Conservation (phyloP, 2,888 invertebrate genomes). For the Heteromyza rotundicornis region DNA sequence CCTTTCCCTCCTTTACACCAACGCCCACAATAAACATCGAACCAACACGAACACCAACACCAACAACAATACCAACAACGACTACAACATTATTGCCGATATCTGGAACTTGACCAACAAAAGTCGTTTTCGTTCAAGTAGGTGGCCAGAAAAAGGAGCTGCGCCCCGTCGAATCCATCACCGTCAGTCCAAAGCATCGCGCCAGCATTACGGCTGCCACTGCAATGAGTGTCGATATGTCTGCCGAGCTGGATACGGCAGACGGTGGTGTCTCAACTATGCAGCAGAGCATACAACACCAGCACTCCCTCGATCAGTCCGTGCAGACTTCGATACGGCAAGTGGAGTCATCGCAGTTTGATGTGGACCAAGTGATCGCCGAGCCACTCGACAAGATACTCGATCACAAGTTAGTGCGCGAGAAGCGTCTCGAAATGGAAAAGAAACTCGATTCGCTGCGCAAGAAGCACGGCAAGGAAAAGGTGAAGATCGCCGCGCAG, state of each 20-base stretch:
- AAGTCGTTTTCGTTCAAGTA: constrained; percentile 63
- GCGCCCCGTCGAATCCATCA: constrained; percentile 57
- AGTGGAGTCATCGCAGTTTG: constrained; percentile 56
- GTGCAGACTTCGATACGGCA: constrained; percentile 54
- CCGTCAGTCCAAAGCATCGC: constrained; percentile 65
- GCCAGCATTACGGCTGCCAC: constrained; percentile 55
- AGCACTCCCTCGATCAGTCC: constrained; percentile 60
- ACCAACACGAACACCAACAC: constrained; percentile 20
- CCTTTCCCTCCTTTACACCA: background rate
- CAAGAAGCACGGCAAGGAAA: constrained; percentile 83
- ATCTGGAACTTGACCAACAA: constrained; percentile 34
- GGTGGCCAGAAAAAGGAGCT: constrained; percentile 62
- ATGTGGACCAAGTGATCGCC: constrained; percentile 67
- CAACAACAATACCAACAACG: constrained; percentile 15
- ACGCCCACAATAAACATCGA: too few relatives aligned
- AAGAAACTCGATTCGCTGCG: constrained; percentile 84
- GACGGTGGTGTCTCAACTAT: constrained; percentile 40
- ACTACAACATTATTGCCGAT: constrained; percentile 10
- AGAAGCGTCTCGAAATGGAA: constrained; percentile 82
- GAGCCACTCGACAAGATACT: constrained; percentile 82
- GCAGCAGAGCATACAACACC: constrained; percentile 54
- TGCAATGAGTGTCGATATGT: constrained; percentile 48
- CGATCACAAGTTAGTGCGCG: constrained; percentile 81
- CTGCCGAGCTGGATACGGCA: constrained; percentile 43
- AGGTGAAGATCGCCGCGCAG: constrained; percentile 67